These are phyloP conservation scores for Chiloscyllium plagiosum DNA, from an alignment of 2,113 vertebrate species.

Conservation along the genomic window DNA sequence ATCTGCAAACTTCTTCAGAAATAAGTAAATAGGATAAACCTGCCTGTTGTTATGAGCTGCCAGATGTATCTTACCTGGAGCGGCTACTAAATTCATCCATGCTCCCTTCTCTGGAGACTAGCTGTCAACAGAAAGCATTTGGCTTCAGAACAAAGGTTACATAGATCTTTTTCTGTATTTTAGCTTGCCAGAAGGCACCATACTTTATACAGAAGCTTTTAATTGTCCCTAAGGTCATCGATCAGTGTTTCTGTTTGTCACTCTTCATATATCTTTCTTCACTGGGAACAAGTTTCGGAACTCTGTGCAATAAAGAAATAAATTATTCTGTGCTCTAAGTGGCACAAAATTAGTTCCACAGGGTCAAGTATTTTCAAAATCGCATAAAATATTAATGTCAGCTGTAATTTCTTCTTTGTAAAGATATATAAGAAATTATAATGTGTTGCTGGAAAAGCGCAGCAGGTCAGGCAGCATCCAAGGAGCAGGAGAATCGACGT, in stretches of 20 bases:
- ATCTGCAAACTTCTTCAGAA: background rate
- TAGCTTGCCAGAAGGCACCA: background rate
- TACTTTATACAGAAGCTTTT: constrained; percentile 7
- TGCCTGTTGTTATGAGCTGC: too few species aligned
- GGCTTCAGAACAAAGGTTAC: background rate
- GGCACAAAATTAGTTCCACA: background rate
- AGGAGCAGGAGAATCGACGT: too few species aligned
- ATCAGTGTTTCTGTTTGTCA: background rate
- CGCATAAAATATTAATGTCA: constrained; percentile 21
- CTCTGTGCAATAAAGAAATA: background rate
- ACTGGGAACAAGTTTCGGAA: too few species aligned
- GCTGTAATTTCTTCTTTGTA: background rate
- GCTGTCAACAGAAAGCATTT: constrained; percentile 13
- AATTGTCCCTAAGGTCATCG: background rate
- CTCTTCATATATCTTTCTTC: background rate
- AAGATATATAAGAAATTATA: background rate
- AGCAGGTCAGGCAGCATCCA: too few species aligned
- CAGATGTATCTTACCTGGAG: constrained; percentile 11
- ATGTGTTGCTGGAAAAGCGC: too few species aligned
- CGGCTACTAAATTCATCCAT: background rate
- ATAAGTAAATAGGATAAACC: background rate
- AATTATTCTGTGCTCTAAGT: background rate
- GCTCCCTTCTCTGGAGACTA: background rate
- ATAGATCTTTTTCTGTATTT: background rate
- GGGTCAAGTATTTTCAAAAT: background rate